Percentiles rank a stretch among this genome's conserved stretches.
phyloP scores from a whole-genome alignment of 2,888 invertebrate species.

The Conchocele bisecta region DNA sequence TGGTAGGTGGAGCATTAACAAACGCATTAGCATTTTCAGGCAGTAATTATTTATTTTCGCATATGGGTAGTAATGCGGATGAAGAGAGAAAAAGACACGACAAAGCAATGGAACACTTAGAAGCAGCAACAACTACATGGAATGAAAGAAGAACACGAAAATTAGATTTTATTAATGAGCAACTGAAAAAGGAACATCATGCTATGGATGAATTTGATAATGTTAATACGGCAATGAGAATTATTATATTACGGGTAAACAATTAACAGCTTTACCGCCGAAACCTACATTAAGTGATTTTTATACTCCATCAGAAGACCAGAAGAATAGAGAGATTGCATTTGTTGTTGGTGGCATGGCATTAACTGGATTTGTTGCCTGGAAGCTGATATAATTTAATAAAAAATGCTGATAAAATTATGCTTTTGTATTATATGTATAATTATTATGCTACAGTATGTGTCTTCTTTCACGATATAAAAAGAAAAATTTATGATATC shows the following conservation, averaged over 20 bases:
- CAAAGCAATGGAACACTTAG: constrained; percentile 48
- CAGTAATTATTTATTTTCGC: constrained; percentile 26
- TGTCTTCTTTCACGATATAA: constrained; percentile 29
- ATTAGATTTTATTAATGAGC: constrained; percentile 44
- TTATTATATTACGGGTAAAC: constrained; percentile 42
- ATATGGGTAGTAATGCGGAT: constrained; percentile 23
- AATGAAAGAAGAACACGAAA: constrained; percentile 39
- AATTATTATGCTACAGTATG: constrained; percentile 17
- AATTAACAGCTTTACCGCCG: not conserved
- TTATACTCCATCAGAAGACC: constrained; percentile 15
- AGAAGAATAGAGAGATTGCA: constrained; percentile 12
- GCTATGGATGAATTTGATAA: not conserved
- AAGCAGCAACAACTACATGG: constrained; percentile 34
- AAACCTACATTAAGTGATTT: constrained; percentile 30
- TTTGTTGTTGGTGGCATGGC: constrained; percentile 19
- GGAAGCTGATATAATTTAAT: constrained; percentile 13
- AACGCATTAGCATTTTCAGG: constrained; percentile 18
- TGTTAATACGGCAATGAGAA: constrained; percentile 21
- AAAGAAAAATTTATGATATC: too few species aligned
- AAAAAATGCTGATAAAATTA: constrained; percentile 11
- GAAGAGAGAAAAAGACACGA: constrained; percentile 45
- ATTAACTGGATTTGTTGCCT: constrained; percentile 24
- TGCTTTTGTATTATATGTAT: constrained; percentile 26
- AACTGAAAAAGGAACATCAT: constrained; percentile 23
- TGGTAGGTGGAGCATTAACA: constrained; percentile 2